phyloP scores from a whole-genome alignment of 37 sponge, comb jelly and placozoan genomes.

The Chondrosia reniformis region DNA sequence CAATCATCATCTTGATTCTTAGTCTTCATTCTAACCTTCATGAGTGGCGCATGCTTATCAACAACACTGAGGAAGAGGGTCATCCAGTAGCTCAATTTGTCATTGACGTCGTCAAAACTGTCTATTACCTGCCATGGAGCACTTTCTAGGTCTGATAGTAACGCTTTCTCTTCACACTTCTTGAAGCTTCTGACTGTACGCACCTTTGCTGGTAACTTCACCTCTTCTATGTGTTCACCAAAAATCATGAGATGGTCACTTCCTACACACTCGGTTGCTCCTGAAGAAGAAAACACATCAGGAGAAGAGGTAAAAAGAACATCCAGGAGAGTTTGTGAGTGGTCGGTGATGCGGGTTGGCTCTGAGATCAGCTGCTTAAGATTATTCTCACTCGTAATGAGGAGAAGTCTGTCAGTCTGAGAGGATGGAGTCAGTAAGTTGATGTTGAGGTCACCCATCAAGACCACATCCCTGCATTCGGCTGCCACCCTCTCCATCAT shows the following conservation, averaged over 20 bases:
- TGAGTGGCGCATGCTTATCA: background rate
- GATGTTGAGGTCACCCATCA: constrained; percentile 10
- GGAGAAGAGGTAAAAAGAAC: constrained; percentile 3
- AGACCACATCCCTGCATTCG: background rate
- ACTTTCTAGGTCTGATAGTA: background rate
- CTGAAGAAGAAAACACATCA: background rate
- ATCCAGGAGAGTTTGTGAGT: background rate
- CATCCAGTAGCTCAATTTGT: background rate
- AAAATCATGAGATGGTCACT: constrained; percentile 14
- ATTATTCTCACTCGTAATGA: background rate
- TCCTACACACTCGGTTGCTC: background rate
- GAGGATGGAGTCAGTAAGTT: background rate
- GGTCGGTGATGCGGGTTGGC: background rate
- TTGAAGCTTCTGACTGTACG: background rate
- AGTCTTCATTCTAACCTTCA: no score
- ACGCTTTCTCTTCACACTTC: background rate
- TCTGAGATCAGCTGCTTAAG: background rate
- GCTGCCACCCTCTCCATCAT: constrained; percentile 4
- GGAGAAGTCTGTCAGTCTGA: background rate
- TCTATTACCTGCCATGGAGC: background rate
- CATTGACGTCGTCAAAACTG: background rate
- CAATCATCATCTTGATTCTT: no score
- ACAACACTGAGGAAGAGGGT: background rate
- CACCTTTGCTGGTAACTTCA: background rate
- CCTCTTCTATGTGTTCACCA: background rate